Evolutionary conservation across 2,113 vertebrate species (phyloP), one percentile per base, ranked within the genome.

Genomic region (Colossoma macropomum): DNA sequence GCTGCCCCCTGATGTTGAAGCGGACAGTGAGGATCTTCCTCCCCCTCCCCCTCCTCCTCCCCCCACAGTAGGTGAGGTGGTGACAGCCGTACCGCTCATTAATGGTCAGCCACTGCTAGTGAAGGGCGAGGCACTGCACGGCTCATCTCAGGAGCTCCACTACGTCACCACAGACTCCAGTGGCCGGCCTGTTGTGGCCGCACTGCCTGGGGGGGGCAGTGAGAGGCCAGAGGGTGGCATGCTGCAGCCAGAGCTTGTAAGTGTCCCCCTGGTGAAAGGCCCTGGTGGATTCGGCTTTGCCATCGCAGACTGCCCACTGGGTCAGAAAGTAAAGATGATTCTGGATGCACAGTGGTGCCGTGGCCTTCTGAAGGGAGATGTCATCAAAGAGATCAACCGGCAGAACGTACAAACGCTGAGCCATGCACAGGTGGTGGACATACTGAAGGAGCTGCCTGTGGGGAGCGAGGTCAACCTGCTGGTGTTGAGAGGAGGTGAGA

Each of bases 321-420:
- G 98, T n/a, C 98, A 99, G 86, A 99, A 99, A 91, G 98, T 99
- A 85, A 99, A 98, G 91, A 99, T 99, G 97, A 98, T 99, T 91
- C 89, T 99, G 91, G 98, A 99, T 34, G 97, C 96, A 28, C 97
- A 99, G 92, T 99, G 97, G 97, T 99, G 98, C 90, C 96, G 96
- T 19, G 98, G 97, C 75, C 91, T 99, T 83, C 93, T 98, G 87
- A 99, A 99, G 83, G 97, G 98, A 2, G 98, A 99, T 0, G 94
- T 99, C 15, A 97, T 99, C 92, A 97, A 98, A 89, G 97, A 99
- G 90, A 97, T 99, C 81, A 98, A 96, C 92, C 94, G 96, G 2
- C 97, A 98, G 91, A 98, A 99, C 0, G 97, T 99, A 0, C 98
- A 99, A 91, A 97, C 91, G 19, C 82, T 99, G 90, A 97, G 95